phyloP scores from a whole-genome alignment of 2,797 vertebrate species.

The Coregonus suidteri region DNA sequence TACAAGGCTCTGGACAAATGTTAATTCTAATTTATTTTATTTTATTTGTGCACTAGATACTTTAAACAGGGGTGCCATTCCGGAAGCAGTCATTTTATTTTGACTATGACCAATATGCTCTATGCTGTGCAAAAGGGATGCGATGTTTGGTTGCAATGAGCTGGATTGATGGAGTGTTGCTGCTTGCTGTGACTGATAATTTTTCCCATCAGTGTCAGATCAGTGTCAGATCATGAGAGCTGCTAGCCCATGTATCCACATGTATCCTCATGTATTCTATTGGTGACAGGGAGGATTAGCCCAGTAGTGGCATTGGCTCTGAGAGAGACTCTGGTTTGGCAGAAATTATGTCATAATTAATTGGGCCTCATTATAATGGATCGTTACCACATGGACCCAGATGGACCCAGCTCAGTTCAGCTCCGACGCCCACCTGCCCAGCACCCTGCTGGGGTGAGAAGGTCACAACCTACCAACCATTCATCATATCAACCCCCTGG shows the following conservation, averaged over 20 bases:
- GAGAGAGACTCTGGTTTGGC: constrained; percentile 24
- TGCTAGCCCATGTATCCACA: neutral
- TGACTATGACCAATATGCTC: no score
- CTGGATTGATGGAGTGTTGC: constrained; percentile 43
- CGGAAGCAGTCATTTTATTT: no score
- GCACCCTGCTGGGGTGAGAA: neutral
- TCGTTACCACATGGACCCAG: constrained; percentile 63
- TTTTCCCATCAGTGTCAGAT: constrained; percentile 43
- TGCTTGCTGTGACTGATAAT: constrained; percentile 52
- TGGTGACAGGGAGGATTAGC: constrained; percentile 35
- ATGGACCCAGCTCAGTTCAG: constrained; percentile 38
- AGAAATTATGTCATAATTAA: constrained; percentile 62
- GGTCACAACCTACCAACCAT: no score
- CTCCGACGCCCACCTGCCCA: neutral
- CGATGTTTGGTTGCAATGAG: neutral
- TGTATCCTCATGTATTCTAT: neutral
- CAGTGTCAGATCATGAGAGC: constrained; percentile 14
- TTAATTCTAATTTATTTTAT: no score
- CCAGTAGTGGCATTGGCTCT: constrained; percentile 24
- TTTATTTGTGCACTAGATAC: no score
- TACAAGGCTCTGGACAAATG: constrained; percentile 21
- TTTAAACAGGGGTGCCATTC: no score
- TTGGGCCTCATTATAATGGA: constrained; percentile 60
- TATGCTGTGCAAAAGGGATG: neutral
- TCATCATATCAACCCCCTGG: no score